Base-by-base conservation (phyloP, 2,797 vertebrate species). In the Psittacula echo region DNA sequence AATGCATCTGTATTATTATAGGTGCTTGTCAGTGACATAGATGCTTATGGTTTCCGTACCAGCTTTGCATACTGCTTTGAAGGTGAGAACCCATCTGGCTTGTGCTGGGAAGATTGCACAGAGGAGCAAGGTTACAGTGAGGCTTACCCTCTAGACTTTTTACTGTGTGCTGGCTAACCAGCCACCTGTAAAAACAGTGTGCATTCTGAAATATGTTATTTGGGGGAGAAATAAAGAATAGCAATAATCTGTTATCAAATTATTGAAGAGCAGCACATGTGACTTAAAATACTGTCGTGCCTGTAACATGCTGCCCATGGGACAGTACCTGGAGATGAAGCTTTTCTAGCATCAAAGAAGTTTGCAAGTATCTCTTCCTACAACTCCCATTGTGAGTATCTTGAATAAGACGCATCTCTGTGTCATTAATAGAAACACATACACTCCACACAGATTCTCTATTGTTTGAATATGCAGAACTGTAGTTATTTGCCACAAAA, bases 351-450 rank as follows among this genome's bases (percentile, higher is more conserved):
- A 19, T 26, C 20, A 26, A 1, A 10, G 42, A 66, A 74, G 48
- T 78, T 9, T 81, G 17, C 10, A 6, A 61, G 8, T 66, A 30
- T 48, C 20, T 60, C 24, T 66, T 89, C 44, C 29, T 67, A 48
- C 26, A 41, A 18, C 14, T 75, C 17, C 15, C 9, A 2, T 10
- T 26, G 11, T 7, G 11, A 23, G 3, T 16, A 2, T 22, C 16
- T 39, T 54, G 56, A 12, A 13, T 75, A 39, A 67, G 16, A 30
- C 1, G 4, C 27, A 10, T 67, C 26, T 34, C 7, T 23, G 10
- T 12, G 26, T 26, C 1, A 0, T 18, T 48, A 62, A 44, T 1
- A 48, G 54, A 65, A 73, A 47, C 2, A 23, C 13, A 10, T 2
- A 19, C 4, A 1, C 5, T 68, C n/a, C 29, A 23, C 7, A 0